Base-by-base conservation (phyloP, 2,888 invertebrate species). In the Gymnoscelis rufifasciata region DNA sequence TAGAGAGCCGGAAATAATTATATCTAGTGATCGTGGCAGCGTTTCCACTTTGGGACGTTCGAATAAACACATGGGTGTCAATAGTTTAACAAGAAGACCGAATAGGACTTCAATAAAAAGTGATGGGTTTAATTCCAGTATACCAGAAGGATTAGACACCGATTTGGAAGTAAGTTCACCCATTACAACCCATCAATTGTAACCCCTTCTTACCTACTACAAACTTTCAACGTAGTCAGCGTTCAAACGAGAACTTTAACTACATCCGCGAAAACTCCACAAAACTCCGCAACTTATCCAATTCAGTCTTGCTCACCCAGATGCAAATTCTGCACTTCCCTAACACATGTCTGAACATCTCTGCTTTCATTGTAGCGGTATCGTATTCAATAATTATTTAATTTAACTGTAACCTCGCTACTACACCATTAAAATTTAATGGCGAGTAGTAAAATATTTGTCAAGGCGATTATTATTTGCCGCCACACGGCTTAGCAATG, bases 1-100 rank as follows among this genome's bases (percentile, higher is more conserved):
- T 78, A 92, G 95, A 50, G 95, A 96, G 66, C 96, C 96, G 2
- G 94, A 94, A 79, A 93, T 93, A 38, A 88, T 92, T 26, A 47
- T 58, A 35, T 43, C 58, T 12, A 52, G 43, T 29, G 58, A 58
- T 52, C 74, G 69, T 42, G 68, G 73, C 47, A 69, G 71, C 12
- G 77, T 68, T 58, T 72, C 74, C 24, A 81, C 78, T 3, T 42
- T 79, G 19, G 80, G 82, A 10, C 74, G 88, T 7, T 84, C 86
- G n/a, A 66, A 74, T 52, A 87, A 86, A 55, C 64, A 78, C 23
- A 86, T 87, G 84, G 86, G 87, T 56, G 74, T 86, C 7, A 86
- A 83, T 48, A 86, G 83, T 53, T 71, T 84, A 15, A 64, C 76
- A 1, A 72, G 70, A 43, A 68, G 74, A 59, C 75, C 83, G 1